phyloP scores from a whole-genome alignment of 2,888 invertebrate species.

The Leucoptera coffeella region DNA sequence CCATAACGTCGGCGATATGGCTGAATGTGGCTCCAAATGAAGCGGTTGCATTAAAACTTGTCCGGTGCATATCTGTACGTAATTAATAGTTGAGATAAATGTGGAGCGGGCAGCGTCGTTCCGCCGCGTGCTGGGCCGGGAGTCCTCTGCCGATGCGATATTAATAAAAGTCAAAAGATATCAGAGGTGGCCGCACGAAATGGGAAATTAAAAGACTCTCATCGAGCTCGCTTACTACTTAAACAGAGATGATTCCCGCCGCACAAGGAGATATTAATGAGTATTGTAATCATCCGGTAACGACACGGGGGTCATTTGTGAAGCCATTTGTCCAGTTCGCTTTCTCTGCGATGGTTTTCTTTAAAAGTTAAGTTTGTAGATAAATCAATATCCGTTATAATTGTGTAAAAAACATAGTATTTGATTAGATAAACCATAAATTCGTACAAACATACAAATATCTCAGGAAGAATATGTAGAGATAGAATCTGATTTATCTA shows the following conservation, averaged over 20 bases:
- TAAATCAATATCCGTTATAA: too few relatives aligned
- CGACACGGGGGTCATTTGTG: constrained; percentile 27
- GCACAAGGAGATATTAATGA: constrained; percentile 40
- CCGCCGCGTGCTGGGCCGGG: constrained; percentile 17
- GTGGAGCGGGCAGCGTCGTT: constrained; percentile 14
- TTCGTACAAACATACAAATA: too few relatives aligned
- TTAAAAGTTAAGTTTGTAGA: too few relatives aligned
- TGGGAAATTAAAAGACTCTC: constrained; percentile 52
- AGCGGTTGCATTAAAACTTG: constrained; percentile 52
- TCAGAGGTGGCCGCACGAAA: constrained; percentile 39
- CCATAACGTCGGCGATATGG: constrained; percentile 37
- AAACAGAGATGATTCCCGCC: constrained; percentile 24
- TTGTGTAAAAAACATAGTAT: too few relatives aligned
- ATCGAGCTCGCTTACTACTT: too few relatives aligned
- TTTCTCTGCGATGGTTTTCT: constrained; percentile 11
- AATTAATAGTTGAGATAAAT: constrained; percentile 50
- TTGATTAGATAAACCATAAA: too few relatives aligned
- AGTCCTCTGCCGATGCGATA: constrained; percentile 19
- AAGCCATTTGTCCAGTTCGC: constrained; percentile 23
- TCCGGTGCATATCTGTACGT: constrained; percentile 41
- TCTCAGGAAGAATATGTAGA: too few relatives aligned
- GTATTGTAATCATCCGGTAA: constrained; percentile 28
- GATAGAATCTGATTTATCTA: too few relatives aligned
- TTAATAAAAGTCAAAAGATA: constrained; percentile 45
- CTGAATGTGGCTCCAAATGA: constrained; percentile 41